These are phyloP conservation scores for Hippasteria phrygiana DNA, from an alignment of 53 echinoderm and acorn worm species.

Conservation along the genomic window DNA sequence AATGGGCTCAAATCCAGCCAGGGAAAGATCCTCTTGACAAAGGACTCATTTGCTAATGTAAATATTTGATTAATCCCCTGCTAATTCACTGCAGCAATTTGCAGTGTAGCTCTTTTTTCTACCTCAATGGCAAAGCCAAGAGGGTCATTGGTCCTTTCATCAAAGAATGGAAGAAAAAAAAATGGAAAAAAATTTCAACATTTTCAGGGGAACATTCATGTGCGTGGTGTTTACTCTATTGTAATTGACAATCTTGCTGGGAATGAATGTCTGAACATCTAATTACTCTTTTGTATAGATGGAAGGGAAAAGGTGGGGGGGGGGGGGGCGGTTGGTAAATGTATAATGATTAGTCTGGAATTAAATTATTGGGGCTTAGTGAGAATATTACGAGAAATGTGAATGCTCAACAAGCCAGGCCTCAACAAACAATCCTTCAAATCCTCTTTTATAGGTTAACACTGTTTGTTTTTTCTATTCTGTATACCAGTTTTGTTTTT, in stretches of 20 bases:
- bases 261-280: not conserved
- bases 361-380: no score
- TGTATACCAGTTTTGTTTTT: no score
- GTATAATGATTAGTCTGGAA: no score
- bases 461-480: no score
- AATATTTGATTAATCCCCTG: constrained; percentile 56
- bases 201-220: not conserved
- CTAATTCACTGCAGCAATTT: not conserved
- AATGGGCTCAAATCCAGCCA: not conserved
- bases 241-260: not conserved
- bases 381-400: no score
- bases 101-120: no score
- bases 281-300: not conserved
- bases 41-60: constrained; percentile 38
- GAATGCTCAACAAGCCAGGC: no score
- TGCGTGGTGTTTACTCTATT: not conserved
- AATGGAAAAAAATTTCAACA: not conserved
- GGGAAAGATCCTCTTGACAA: not conserved
- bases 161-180: not conserved
- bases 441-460: no score
- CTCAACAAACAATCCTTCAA: no score
- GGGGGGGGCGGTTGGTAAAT: not conserved
- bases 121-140: not conserved
- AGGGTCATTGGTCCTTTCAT: not conserved
- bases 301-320: not conserved